These are phyloP conservation scores for Lutjanus argentimaculatus DNA, from an alignment of 2,797 vertebrate genomes.

Conservation along the genomic window DNA sequence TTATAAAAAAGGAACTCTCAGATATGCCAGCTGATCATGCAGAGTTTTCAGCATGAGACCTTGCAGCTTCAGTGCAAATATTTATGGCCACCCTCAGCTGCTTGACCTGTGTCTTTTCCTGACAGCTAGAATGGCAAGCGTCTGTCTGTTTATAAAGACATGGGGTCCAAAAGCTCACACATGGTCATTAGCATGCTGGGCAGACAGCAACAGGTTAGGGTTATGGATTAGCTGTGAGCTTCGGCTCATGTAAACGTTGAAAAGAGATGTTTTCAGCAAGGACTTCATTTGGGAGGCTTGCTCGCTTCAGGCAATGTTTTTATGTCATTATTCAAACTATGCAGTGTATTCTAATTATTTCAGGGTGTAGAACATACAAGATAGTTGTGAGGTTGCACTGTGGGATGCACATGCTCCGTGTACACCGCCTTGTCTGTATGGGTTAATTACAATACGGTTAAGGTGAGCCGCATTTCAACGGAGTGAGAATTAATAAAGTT, in stretches of 20 bases:
- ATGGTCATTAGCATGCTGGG: constrained; percentile 39
- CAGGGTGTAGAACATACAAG: constrained; percentile 47
- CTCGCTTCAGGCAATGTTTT: constrained; percentile 50
- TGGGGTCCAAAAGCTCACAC: constrained; percentile 37
- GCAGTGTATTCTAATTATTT: constrained; percentile 52
- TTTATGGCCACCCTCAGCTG: constrained; percentile 68
- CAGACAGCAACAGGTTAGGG: constrained; percentile 66
- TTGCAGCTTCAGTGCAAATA: constrained; percentile 38
- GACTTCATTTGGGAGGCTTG: constrained; percentile 56
- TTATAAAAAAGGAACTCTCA: constrained; percentile 1
- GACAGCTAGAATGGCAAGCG: constrained; percentile 62
- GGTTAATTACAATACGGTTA: constrained; percentile 64
- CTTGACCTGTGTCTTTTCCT: constrained; percentile 56
- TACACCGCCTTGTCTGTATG: constrained; percentile 21
- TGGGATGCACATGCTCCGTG: constrained; percentile 17
- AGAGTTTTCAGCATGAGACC: constrained; percentile 12
- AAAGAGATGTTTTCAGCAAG: constrained; percentile 47
- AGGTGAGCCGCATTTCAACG: constrained; percentile 28
- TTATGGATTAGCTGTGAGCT: constrained; percentile 39
- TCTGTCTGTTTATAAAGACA: constrained; percentile 68
- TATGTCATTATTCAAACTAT: constrained; percentile 56
- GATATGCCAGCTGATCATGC: background rate
- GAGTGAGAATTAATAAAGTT: constrained; percentile 32
- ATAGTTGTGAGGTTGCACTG: constrained; percentile 32
- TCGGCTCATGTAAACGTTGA: constrained; percentile 33